phyloP scores from a whole-genome alignment of 2,113 vertebrate species.

The Todiramphus saurophagus region DNA sequence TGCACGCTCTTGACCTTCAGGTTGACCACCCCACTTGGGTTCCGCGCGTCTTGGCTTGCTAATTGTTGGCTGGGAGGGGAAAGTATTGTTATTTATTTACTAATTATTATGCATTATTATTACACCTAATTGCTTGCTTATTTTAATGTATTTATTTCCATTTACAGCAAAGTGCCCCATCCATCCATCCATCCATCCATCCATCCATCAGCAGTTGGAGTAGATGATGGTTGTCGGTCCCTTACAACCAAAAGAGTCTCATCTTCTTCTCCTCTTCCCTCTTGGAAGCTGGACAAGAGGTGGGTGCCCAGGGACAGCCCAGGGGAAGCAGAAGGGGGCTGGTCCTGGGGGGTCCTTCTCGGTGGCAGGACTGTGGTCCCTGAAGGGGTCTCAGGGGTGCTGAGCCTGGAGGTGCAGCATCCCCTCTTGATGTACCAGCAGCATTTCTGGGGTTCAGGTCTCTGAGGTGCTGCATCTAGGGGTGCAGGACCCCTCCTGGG shows the following conservation, averaged over 20 bases:
- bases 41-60: rapidly evolving
- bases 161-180: neutral
- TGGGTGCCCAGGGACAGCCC: neutral
- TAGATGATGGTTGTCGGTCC: neutral
- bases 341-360: neutral
- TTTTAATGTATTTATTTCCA: neutral
- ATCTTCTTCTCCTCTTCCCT: too few species aligned
- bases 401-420: too few species aligned
- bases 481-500: too few species aligned
- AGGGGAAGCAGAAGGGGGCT: neutral
- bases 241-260: neutral
- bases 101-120: too few species aligned
- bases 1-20: neutral
- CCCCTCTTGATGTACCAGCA: too few species aligned
- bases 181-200: neutral
- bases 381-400: too few species aligned
- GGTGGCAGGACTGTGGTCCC: neutral
- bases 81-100: neutral
- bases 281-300: neutral
- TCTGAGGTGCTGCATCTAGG: too few species aligned
- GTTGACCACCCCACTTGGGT: neutral
- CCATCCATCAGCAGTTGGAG: neutral
- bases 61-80: neutral
- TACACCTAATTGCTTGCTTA: too few species aligned
- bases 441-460: too few species aligned